Evolutionary conservation across 37 sponge, comb jelly and placozoan genomes (phyloP), one percentile per base, ranked within the genome.

Genomic region (Theonella swinhoei): DNA sequence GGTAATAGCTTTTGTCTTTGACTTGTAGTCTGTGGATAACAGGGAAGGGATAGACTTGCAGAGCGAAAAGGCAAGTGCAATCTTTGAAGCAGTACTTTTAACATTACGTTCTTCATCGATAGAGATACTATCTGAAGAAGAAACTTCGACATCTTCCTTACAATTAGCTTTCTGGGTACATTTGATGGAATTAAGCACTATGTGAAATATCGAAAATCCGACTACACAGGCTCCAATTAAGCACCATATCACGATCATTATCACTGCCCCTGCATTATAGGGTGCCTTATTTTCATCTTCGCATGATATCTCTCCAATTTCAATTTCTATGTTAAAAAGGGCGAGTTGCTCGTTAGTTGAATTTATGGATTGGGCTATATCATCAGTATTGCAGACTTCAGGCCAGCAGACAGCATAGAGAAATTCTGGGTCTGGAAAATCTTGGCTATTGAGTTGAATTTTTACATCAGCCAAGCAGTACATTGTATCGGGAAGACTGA

Each of bases 231-330:
- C 0, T 24, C 59, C 80, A 32, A 93, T 78, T 1, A 86, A 9
- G 60, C 59, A 70, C 67, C 83, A 79, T 7, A 93, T 67, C 9
- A 81, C 26, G 3, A 93, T 72, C 90, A 93, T 86, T 0, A 86
- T 25, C 4, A 86, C 79, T 43, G 90, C 86, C 59, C 90, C 87
- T 0, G 80, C 42, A 25, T 41, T 78, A 43, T 68, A 84, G 1
- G 73, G 67, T 9, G 86, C 62, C 8, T 39, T 40, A 8, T 28
- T 70, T 36, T 38, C 37, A 5, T 24, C 33, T 77, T 29, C 35
- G 40, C 64, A 34, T 60, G 39, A 70, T 11, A 70, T 5, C 5
- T 4, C 11, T 5, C 62, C n/a, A 34, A 36, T 41, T 54, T 19
- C 26, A 60, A 47, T 37, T 14, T 14, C 20, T 0, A 72, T 58